These are phyloP conservation scores for Cephus nigrinus DNA, from an alignment of 2,888 invertebrate species.

Conservation along the genomic window DNA sequence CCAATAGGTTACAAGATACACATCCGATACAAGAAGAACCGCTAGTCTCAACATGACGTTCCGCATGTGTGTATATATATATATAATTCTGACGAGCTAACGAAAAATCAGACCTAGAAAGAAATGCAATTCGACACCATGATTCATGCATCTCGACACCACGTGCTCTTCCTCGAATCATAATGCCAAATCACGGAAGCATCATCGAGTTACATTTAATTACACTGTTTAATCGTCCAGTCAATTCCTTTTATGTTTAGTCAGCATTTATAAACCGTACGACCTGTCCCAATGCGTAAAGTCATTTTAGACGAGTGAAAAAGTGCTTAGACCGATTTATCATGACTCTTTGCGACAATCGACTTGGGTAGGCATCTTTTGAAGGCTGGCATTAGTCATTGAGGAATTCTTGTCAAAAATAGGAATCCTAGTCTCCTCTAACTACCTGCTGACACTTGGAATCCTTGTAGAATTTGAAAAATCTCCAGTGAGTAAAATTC, in stretches of 20 bases:
- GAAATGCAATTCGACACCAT: neutral
- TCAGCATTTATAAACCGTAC: neutral
- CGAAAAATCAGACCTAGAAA: neutral
- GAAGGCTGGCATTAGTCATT: neutral
- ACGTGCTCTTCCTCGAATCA: neutral
- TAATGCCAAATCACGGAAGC: neutral
- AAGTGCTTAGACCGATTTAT: neutral
- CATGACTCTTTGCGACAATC: neutral
- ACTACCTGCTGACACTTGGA: neutral
- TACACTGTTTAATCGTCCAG: neutral
- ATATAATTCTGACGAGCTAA: neutral
- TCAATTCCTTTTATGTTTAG: neutral
- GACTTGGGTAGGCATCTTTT: neutral
- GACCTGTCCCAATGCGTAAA: neutral
- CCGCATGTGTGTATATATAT: neutral
- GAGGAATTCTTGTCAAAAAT: neutral
- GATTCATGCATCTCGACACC: neutral
- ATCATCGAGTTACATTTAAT: neutral
- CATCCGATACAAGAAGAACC: conserved; percentile 46
- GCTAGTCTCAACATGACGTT: conserved; percentile 30
- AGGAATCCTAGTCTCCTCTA: neutral
- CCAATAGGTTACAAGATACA: conserved; percentile 22
- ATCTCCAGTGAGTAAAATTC: neutral
- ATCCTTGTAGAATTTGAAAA: neutral
- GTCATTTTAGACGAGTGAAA: neutral